Evolutionary conservation across 53 echinoderm and acorn worm species (phyloP), one percentile per base, ranked within the genome.

Genomic region (Pentamera pediparva): DNA sequence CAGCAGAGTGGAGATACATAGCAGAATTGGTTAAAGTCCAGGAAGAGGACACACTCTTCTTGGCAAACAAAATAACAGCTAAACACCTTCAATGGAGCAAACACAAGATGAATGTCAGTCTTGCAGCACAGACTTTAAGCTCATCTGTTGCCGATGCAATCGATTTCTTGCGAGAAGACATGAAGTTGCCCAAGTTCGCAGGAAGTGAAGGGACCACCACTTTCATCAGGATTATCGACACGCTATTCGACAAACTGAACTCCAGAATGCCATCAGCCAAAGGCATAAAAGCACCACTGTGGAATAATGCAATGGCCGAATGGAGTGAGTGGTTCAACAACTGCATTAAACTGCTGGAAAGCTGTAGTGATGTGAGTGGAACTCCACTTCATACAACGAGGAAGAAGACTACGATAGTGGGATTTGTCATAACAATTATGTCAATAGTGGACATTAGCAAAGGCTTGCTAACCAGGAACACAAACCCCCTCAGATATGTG

Each of bases 51-150:
- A 73, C 27, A 35, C 62, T 81, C 17, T 69, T 81, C 36, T 36
- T 85, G 0, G 71, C 81, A 40, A 89, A 85, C 54, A 77, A 81
- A 75, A 20, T 89, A 2, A 85, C 76, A 29, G 15, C 78, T 1
- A 81, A 77, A 20, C 89, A 89, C 65, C 45, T 81, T 28, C 39
- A 70, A 39, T 79, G 75, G 83, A 39, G 62, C 28, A 48, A 50
- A 10, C 81, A 81, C 39, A 81, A 81, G 49, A 81, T 49, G 52
- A 61, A 81, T 72, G 81, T 81, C 13, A 81, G 62, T 30, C 7
- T 50, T 2, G 65, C 65, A 20, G 65, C 65, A 39, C 27, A 40
- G 15, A 65, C 65, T 17, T 27, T 40, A 3, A 74, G 74, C 29
- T 79, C 57, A 5, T 85, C 85, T 55, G 85, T 79, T 19, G 79